Base-by-base conservation (phyloP, 2,113 vertebrate genomes). In the Lophura nycthemera region DNA sequence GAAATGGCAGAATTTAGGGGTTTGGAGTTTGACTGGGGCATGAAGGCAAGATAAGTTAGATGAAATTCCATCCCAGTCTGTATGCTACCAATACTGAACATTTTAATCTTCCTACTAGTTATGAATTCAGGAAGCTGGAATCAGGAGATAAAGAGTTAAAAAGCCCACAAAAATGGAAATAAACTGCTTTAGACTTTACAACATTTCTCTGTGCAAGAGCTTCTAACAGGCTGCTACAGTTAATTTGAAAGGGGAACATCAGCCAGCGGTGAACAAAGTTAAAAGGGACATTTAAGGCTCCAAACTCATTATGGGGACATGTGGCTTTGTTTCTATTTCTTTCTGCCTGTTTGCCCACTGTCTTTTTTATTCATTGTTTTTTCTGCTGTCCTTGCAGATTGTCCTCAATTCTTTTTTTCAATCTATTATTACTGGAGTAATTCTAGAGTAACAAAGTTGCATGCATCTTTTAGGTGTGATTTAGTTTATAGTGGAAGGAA, bases 211-310 rank as follows among this genome's bases (percentile, higher is more conserved):
- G 89, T 83, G 66, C 83, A 76, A 86, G 76, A 90, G 61, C 34
- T 54, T 86, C 69, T 94, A 91, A 93, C 88, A 88, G 90, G 79
- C 91, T 92, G 93, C 92, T 95, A 93, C 85, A 69, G 84, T 93
- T 90, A 86, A 92, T 95, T 94, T 94, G 64, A 83, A 90, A 81
- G 27, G 16, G 19, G 73, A 88, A 34, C 21, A 73, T 90, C 73
- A 94, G 76, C 87, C 61, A 94, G 72, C 85, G 83, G 89, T 95
- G 83, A 91, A 79, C 65, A 93, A 92, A 92, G 91, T 91, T 90
- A 81, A 83, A 95, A 93, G 60, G 91, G 88, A 91, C 91, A 63
- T 86, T 83, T 83, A 40, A 94, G 40, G 52, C 52, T 92, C 83
- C 69, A 90, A 45, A 94, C 57, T 86, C 24, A 80, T 81, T 86